These are phyloP conservation scores for Engraulis encrasicolus DNA, from an alignment of 2,113 vertebrate genomes.

Conservation along the genomic window DNA sequence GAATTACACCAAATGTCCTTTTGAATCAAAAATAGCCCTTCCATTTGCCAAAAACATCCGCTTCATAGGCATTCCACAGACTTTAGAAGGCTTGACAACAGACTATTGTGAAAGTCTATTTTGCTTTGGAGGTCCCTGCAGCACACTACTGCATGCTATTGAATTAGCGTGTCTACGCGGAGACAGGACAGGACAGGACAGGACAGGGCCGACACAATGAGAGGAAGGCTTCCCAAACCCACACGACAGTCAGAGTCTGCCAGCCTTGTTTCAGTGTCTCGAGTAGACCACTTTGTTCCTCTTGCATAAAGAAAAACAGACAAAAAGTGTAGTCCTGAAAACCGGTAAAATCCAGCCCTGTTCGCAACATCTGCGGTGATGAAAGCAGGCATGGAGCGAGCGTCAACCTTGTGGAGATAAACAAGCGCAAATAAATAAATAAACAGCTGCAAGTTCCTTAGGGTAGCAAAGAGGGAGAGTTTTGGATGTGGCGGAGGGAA, in stretches of 20 bases:
- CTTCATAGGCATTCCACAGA: background rate
- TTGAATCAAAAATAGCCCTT: background rate
- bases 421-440: constrained; percentile 4
- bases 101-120: background rate
- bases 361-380: constrained; percentile 8
- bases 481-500: constrained; percentile 1
- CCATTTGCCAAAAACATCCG: background rate
- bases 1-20: background rate
- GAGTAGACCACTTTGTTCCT: background rate
- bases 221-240: background rate
- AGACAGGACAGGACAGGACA: background rate
- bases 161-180: background rate
- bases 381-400: background rate
- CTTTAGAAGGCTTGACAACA: background rate
- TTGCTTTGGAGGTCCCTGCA: background rate
- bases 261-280: background rate
- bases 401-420: background rate
- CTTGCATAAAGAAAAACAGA: background rate
- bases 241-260: background rate
- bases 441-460: background rate
- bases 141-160: background rate
- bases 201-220: background rate
- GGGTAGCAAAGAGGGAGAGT: background rate
- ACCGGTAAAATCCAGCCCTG: background rate
- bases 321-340: background rate